phyloP scores from a whole-genome alignment of 2,888 invertebrate species.

The Ephialtes manifestator region DNA sequence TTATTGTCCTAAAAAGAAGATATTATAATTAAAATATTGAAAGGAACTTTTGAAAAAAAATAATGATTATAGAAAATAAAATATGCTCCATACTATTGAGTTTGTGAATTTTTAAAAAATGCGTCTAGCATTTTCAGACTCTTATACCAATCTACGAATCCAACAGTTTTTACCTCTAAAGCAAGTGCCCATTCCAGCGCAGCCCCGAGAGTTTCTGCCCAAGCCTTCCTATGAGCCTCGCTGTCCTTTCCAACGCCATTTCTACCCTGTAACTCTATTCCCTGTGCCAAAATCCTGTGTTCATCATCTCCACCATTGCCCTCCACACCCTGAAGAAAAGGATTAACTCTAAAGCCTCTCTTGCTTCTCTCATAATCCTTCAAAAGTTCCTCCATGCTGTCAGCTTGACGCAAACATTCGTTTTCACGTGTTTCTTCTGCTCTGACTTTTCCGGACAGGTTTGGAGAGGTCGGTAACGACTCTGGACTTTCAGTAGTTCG shows the following conservation, averaged over 20 bases:
- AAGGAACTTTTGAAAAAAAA: not conserved
- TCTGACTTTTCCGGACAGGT: constrained; percentile 14
- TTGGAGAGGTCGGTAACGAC: constrained; percentile 9
- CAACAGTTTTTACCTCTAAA: constrained; percentile 86
- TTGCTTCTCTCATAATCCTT: constrained; percentile 83
- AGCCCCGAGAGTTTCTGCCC: constrained; percentile 94
- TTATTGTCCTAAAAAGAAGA: constrained; percentile 83
- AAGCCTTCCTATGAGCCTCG: constrained; percentile 94
- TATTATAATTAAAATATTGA: not conserved
- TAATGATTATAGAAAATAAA: not conserved
- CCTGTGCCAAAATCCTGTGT: constrained; percentile 44
- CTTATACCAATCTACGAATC: not conserved
- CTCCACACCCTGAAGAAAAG: constrained; percentile 76
- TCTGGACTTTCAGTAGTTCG: constrained; percentile 16
- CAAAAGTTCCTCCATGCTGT: constrained; percentile 80
- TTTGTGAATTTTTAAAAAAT: not conserved
- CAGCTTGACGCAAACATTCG: constrained; percentile 62
- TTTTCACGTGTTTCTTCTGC: not conserved
- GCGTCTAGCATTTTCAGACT: not conserved
- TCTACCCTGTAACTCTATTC: constrained; percentile 79
- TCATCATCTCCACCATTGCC: constrained; percentile 50
- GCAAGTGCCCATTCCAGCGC: constrained; percentile 92
- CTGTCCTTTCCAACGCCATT: constrained; percentile 92
- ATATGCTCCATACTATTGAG: not conserved
- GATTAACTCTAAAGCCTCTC: constrained; percentile 82